Conservation (phyloP, 2,797 vertebrate genomes). For the Helarctos malayanus region DNA sequence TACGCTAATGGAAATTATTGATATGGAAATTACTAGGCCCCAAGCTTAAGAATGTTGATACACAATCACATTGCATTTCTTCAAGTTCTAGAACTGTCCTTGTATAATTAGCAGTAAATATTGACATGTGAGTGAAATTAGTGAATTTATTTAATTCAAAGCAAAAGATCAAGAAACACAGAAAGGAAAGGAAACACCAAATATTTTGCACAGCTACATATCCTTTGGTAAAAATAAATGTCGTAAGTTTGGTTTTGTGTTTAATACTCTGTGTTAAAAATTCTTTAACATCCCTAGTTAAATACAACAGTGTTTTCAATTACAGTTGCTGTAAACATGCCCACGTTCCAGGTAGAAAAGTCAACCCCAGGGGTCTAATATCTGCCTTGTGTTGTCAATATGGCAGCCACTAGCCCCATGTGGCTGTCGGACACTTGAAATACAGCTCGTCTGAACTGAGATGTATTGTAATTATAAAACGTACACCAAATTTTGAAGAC, state of each 20-base stretch:
- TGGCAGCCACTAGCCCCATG: neutral
- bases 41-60: constrained; percentile 49
- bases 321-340: neutral
- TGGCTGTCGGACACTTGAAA: neutral
- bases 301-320: neutral
- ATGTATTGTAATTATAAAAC: neutral
- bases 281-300: neutral
- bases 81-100: constrained; percentile 66
- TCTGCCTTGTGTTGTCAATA: neutral
- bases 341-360: neutral
- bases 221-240: constrained; percentile 54
- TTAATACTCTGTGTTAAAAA: constrained; percentile 1
- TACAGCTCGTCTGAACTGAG: neutral
- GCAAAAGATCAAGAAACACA: constrained; percentile 71
- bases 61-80: constrained; percentile 77
- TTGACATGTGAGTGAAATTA: constrained; percentile 71
- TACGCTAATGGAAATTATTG: constrained; percentile 85
- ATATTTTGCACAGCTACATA: constrained; percentile 61
- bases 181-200: constrained; percentile 63
- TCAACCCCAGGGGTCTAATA: neutral
- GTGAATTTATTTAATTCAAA: constrained; percentile 79
- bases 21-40: constrained; percentile 81
- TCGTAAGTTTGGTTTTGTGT: neutral
- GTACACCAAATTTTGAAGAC: neutral
- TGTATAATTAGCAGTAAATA: constrained; percentile 84